A percentile compares a stretch with the other conserved stretches of the same genome.
Conservation (phyloP, 1,140 invertebrate genomes). For the Amphibalanus amphitrite region DNA sequence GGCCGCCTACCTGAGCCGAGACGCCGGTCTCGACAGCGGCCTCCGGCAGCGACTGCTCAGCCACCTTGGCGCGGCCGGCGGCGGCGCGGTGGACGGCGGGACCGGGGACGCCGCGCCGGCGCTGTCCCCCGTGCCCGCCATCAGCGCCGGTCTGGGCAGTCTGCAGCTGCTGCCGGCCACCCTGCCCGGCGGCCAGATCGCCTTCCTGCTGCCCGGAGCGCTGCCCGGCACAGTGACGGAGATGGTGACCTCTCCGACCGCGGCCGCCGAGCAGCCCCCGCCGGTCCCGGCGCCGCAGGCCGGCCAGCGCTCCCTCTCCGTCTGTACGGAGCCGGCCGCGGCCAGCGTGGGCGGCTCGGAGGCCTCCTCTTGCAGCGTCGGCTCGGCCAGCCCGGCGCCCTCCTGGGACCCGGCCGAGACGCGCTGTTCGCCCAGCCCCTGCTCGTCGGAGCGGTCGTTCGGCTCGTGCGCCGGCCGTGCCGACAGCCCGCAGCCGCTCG, state of each 20-base stretch:
- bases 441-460: background rate
- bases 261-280: background rate
- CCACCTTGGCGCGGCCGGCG: constrained; percentile 4
- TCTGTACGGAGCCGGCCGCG: no score
- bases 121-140: background rate
- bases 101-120: no score
- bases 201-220: constrained; percentile 36
- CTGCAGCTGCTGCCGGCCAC: constrained; percentile 51
- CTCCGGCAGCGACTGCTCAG: constrained; percentile 9
- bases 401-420: background rate
- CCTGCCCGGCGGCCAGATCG: constrained; percentile 42
- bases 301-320: no score
- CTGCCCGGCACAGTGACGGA: background rate
- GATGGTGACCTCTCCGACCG: no score
- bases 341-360: no score
- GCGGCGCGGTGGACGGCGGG: no score
- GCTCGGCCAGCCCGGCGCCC: background rate
- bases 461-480: background rate
- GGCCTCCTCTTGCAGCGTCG: background rate
- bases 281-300: no score
- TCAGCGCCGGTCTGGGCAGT: constrained; percentile 18
- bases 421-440: background rate
- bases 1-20: constrained; percentile 6
- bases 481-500: background rate
- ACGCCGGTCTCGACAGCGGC: background rate